Conservation (phyloP, 2,113 vertebrate species). For the Eleginops maclovinus region DNA sequence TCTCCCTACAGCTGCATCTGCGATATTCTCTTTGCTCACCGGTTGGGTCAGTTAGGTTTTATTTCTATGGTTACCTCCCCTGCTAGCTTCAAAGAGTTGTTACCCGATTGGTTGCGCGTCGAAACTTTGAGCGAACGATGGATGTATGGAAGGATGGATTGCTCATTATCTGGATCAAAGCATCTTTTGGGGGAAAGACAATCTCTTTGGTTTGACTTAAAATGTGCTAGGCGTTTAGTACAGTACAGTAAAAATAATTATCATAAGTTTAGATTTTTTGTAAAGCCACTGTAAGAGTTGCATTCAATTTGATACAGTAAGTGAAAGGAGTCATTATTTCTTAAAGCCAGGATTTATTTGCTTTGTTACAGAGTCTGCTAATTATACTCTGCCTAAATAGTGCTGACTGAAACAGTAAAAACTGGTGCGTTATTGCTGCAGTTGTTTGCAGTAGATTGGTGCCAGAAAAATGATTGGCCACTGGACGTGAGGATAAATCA, state of each 20-base stretch:
- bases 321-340: slow-evolving; percentile 11
- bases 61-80: too few relatives aligned
- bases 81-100: too few relatives aligned
- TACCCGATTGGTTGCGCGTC: too few relatives aligned
- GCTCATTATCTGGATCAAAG: background rate
- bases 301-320: background rate
- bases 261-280: background rate
- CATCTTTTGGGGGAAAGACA: background rate
- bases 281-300: background rate
- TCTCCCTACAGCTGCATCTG: too few relatives aligned
- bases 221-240: background rate
- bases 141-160: too few relatives aligned
- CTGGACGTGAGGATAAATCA: background rate
- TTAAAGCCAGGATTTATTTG: background rate
- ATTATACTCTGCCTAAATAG: slow-evolving; percentile 11
- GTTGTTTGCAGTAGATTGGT: slow-evolving; percentile 15
- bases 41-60: too few relatives aligned
- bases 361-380: slow-evolving; percentile 13
- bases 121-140: too few relatives aligned
- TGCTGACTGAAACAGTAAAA: slow-evolving; percentile 18
- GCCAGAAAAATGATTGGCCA: background rate
- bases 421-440: background rate
- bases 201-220: background rate
- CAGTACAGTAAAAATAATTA: background rate
- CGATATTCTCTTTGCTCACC: too few relatives aligned